These are phyloP conservation scores for Harlomillsia oculata DNA, from an alignment of 1,140 invertebrate species.

Conservation along the genomic window DNA sequence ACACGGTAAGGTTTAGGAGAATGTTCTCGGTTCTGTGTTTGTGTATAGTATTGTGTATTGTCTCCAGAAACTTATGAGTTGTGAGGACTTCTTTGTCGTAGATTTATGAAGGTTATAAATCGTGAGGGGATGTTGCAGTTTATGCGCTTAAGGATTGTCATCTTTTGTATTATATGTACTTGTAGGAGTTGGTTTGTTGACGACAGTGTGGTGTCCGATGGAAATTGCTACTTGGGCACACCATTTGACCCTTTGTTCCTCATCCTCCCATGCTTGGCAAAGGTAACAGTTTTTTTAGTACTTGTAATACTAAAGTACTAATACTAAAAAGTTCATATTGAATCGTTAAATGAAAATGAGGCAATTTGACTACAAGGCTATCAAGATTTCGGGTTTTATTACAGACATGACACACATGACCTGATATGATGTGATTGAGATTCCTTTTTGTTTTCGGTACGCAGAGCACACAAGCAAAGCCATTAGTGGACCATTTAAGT, in stretches of 20 bases:
- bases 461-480: slow-evolving; percentile 22
- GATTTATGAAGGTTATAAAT: background rate
- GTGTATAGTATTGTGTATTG: no score
- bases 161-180: background rate
- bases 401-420: background rate
- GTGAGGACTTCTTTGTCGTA: background rate
- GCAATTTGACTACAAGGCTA: no score
- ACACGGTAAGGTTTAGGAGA: slow-evolving; percentile 3
- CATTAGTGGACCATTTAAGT: slow-evolving; percentile 28
- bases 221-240: slow-evolving; percentile 27
- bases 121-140: background rate
- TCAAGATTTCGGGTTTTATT: background rate
- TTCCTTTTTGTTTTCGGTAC: background rate
- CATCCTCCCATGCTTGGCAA: slow-evolving; percentile 21
- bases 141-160: background rate
- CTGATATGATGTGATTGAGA: background rate
- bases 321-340: background rate
- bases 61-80: no score
- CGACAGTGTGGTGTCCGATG: slow-evolving; percentile 33
- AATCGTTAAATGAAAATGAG: no score
- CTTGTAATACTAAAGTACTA: background rate
- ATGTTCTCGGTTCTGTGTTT: background rate
- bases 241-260: slow-evolving; percentile 34
- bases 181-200: slow-evolving; percentile 34
- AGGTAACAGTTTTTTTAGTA: slow-evolving; percentile 19